Evolutionary conservation across 2,113 vertebrate species (phyloP).

Genomic region (Hystrix cristata): DNA sequence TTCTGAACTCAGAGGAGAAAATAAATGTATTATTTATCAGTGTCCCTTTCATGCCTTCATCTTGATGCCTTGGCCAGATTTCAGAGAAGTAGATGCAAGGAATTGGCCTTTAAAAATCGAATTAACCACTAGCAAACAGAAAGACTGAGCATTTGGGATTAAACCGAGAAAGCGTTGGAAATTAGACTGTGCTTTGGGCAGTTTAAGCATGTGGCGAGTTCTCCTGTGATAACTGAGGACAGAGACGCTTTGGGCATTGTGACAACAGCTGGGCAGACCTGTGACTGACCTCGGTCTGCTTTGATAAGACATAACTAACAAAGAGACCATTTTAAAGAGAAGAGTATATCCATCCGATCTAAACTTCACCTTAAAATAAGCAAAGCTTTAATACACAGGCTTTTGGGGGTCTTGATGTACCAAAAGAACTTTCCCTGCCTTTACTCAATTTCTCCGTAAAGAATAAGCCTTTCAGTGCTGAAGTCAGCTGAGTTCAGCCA

Average conservation of each 20-base stretch:
- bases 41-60: neutral
- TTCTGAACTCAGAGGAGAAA: conserved; percentile 24
- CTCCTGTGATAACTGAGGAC: neutral
- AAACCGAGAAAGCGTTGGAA: neutral
- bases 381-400: neutral
- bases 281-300: neutral
- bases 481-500: neutral
- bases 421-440: neutral
- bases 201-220: neutral
- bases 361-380: neutral
- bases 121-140: neutral
- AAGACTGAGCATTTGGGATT: neutral
- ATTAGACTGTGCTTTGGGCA: neutral
- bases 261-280: neutral
- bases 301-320: neutral
- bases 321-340: neutral
- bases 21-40: neutral
- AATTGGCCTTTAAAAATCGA: neutral
- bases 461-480: neutral
- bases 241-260: neutral
- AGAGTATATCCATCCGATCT: neutral
- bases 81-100: neutral
- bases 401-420: neutral
- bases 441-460: conserved; percentile 42
- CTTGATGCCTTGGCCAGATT: neutral